Base-by-base conservation (phyloP, 2,113 vertebrate genomes). In the Phaethon lepturus region DNA sequence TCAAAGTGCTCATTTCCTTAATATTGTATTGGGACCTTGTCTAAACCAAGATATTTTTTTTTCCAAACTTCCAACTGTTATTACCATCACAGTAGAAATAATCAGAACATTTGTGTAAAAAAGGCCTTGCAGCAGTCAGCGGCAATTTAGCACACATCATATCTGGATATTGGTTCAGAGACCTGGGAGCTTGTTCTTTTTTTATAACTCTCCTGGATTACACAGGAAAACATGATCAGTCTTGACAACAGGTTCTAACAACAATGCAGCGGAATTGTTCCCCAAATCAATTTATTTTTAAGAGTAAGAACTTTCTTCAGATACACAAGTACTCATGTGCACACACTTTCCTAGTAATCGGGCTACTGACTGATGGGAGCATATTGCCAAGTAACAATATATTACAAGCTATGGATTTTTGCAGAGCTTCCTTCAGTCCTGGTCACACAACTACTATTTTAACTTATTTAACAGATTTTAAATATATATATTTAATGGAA, bases 1-100 rank as follows among this genome's bases (percentile, higher is more conserved):
- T 85, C 90, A 52, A 77, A 96, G 68, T 86, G 52, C 66, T 95
- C 91, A 79, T 91, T 97, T 97, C 95, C 94, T 93, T 95, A 89
- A 93, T 91, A 91, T 53, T 87, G 45, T 35, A 85, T 11, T 94
- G 96, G 84, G 95, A 95, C 73, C 58, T 93, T 93, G 77, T 90
- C 58, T 95, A 95, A 96, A 90, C 74, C 38, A 84, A 4, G 23
- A 33, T 53, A 18, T 62, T 75, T 28, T 87, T 95, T 74, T 47
- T 24, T 3, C 53, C 69, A 63, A 82, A 59, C 49, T 87, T 92
- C 76, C 91, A 91, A 91, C 90, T 96, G 90, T 90, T 97, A 83
- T 90, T 96, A 81, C 77, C 68, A 96, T 95, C 86, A 91, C 52
- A 75, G 86, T 56, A 72, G 69, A 93, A 95, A 78, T 95, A 94